These are phyloP conservation scores for Dasysyrphus tricinctus DNA, from an alignment of 2,888 invertebrate species.

Conservation along the genomic window DNA sequence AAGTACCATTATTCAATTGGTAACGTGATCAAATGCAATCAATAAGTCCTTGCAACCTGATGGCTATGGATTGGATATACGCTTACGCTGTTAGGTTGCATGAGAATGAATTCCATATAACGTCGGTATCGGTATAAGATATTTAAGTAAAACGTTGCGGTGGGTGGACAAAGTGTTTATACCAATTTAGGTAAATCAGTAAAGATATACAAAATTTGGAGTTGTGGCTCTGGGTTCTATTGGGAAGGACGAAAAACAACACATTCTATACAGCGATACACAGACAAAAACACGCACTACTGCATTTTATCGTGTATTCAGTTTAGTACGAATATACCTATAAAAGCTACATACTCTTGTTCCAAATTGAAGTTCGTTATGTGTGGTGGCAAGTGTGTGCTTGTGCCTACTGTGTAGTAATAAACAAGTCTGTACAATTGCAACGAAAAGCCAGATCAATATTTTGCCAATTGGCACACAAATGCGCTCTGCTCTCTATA, in stretches of 20 bases:
- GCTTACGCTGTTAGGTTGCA: slow-evolving; percentile 15
- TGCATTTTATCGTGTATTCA: slow-evolving; percentile 50
- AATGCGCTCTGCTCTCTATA: background rate
- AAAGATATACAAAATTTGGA: slow-evolving; percentile 28
- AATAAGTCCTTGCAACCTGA: slow-evolving; percentile 48
- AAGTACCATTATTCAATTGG: slow-evolving; percentile 12
- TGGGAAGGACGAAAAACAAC: slow-evolving; percentile 4
- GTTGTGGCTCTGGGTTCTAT: slow-evolving; percentile 8
- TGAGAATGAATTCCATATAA: slow-evolving; percentile 18
- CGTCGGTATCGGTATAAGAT: slow-evolving; percentile 12
- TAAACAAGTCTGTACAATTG: slow-evolving; percentile 55
- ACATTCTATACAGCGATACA: background rate
- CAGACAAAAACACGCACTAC: slow-evolving; percentile 27
- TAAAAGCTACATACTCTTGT: too few species aligned
- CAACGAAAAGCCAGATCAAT: slow-evolving; percentile 57
- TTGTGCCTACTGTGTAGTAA: slow-evolving; percentile 11
- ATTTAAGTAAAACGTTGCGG: slow-evolving; percentile 23
- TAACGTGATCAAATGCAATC: slow-evolving; percentile 75
- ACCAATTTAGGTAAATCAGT: slow-evolving; percentile 68
- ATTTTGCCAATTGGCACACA: slow-evolving; percentile 67
- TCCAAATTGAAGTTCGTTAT: background rate
- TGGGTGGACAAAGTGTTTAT: slow-evolving; percentile 64
- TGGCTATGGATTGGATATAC: slow-evolving; percentile 20
- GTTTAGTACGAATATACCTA: background rate
- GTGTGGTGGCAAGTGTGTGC: background rate